Percentiles rank a stretch among this genome's conserved stretches.
phyloP scores from a whole-genome alignment of 2,888 invertebrate species.

The Ernsta delagoae region DNA sequence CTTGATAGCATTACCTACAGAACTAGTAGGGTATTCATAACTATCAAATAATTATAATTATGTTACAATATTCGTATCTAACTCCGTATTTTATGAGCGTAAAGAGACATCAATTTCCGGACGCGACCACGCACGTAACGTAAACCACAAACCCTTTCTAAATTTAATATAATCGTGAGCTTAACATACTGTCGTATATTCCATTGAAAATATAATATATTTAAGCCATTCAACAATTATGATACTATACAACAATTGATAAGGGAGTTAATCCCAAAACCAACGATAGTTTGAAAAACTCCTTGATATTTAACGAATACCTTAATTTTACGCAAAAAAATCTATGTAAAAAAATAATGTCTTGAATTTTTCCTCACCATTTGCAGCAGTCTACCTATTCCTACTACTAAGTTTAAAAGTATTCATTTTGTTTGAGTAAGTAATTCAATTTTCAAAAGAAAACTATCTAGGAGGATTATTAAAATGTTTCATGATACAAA shows the following conservation, averaged over 20 bases:
- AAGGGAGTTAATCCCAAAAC: background rate
- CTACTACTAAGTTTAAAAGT: too few species aligned
- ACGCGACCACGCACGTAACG: slow-evolving; percentile 1
- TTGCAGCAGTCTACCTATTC: too few species aligned
- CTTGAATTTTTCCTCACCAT: too few species aligned
- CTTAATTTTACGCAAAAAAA: too few species aligned
- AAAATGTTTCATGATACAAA: too few species aligned
- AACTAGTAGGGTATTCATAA: too few species aligned
- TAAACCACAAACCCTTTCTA: slow-evolving; percentile 5
- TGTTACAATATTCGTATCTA: background rate
- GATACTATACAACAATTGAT: background rate
- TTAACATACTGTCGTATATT: slow-evolving; percentile 1
- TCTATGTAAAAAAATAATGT: too few species aligned
- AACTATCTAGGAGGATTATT: too few species aligned
- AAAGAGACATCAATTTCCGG: slow-evolving; percentile 7
- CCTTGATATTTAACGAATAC: too few species aligned
- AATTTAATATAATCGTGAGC: slow-evolving; percentile 10
- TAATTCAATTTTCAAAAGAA: too few species aligned
- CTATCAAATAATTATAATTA: background rate
- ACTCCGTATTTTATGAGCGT: background rate
- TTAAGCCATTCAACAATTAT: background rate
- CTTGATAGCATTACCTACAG: too few species aligned
- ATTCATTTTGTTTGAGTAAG: too few species aligned
- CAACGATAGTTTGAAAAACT: background rate
- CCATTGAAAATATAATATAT: background rate